Evolutionary conservation across 2,888 invertebrate genomes (phyloP), one percentile per base, ranked within the genome.

Genomic region (Hemaris fuciformis): DNA sequence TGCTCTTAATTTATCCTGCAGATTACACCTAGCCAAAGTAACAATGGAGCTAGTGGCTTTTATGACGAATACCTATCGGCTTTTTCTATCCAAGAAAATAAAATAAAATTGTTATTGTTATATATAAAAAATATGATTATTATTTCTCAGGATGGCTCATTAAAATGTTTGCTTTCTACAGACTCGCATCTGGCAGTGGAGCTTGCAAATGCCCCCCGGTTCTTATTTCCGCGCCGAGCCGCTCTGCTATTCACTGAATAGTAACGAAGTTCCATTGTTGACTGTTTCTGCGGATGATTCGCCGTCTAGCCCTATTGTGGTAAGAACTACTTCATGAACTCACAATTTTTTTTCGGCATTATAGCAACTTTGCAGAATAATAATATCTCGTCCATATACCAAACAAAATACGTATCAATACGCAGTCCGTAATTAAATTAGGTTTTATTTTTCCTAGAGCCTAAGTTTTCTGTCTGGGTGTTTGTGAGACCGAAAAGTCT

Each of bases 181-280:
- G 94, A 94, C 95, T 22, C 94, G 95, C 76, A 93, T 95, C 62
- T 93, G 94, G 91, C 91, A 93, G 65, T 94, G 94, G 93, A 93
- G 92, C 62, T 76, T 77, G 66, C 92, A 84, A 71, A 87, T 88
- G 76, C 88, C 85, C 0, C 79, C 84, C 0, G 88, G 89, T 34
- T 89, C 96, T 31, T 95, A 94, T 79, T 93, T 95, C 66, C 93
- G 95, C 2, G 93, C 93, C 42, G 96, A 96, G 75, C 93, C 94
- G 2, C 90, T 97, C 42, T 96, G 96, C 81, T 92, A 94, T 69
- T 95, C 96, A 10, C 85, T 97, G 38, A 95, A 95, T 72, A 94
- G 93, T 65, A 97, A 97, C 81, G 94, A 95, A 74, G 94, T 96
- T 48, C 96, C 96, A 31, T 75, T 97, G 57, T 81, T 98, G 22